Evolutionary conservation across 2,113 vertebrate genomes (phyloP).

Genomic region (Tupaia chinensis): DNA sequence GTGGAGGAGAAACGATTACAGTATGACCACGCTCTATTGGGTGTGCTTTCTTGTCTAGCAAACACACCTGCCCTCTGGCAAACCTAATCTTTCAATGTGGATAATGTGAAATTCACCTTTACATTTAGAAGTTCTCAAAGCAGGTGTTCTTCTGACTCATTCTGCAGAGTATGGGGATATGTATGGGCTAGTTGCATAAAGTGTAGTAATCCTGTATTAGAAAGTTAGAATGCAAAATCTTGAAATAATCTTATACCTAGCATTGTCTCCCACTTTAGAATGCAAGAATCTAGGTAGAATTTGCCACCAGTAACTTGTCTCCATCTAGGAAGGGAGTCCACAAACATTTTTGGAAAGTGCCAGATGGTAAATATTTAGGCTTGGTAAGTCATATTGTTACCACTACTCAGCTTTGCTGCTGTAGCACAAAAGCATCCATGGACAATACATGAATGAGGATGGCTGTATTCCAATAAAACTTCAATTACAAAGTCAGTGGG

Average conservation of each 20-base stretch:
- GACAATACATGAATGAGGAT: background rate
- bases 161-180: background rate
- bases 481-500: conserved; percentile 15
- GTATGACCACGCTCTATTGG: no score
- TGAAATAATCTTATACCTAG: conserved; percentile 38
- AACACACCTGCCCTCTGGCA: no score
- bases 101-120: conserved; percentile 52
- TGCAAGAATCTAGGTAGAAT: conserved; percentile 39
- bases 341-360: background rate
- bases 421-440: background rate
- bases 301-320: background rate
- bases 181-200: conserved; percentile 12
- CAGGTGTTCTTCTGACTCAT: conserved; percentile 25
- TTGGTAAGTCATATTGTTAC: conserved; percentile 9
- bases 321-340: background rate
- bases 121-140: conserved; percentile 39
- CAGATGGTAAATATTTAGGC: background rate
- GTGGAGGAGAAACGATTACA: no score
- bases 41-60: no score
- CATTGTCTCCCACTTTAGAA: background rate
- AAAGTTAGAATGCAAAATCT: conserved; percentile 25
- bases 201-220: conserved; percentile 21
- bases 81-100: conserved; percentile 24
- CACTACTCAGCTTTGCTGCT: background rate
- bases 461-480: conserved; percentile 25